Percentiles rank a stretch among this genome's conserved stretches.
phyloP scores from a whole-genome alignment of 1,140 invertebrate species.

The Protaetia brevitarsis region DNA sequence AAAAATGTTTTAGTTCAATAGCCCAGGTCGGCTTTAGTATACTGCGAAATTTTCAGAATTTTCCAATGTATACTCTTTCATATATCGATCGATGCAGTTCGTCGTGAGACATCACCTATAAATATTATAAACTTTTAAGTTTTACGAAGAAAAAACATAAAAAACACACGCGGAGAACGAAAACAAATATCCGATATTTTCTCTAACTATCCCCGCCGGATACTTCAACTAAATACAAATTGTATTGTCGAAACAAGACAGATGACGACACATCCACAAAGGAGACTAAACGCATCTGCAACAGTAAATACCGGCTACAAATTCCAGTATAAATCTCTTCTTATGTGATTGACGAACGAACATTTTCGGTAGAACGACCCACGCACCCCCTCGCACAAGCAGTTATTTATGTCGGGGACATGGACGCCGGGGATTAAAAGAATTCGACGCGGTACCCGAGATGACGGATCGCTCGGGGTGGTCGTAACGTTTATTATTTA shows the following conservation, averaged over 20 bases:
- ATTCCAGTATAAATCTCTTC: conserved; percentile 6
- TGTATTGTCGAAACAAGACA: background rate
- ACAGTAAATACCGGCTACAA: conserved; percentile 8
- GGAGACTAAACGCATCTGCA: background rate
- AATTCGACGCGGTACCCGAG: conserved; percentile 33
- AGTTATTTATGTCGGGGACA: conserved; percentile 12
- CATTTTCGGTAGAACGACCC: background rate
- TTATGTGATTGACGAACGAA: conserved; percentile 9
- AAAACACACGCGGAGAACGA: no score
- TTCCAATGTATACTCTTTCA: no score
- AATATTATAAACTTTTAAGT: no score
- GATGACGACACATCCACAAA: conserved; percentile 5
- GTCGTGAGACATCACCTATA: no score
- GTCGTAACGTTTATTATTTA: conserved; percentile 18
- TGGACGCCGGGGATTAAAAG: conserved; percentile 27
- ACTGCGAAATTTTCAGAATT: no score
- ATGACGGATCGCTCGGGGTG: conserved; percentile 36
- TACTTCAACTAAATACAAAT: background rate
- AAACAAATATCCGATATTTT: no score
- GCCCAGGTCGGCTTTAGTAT: no score
- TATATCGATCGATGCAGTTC: no score
- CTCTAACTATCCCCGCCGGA: background rate
- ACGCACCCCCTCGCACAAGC: background rate
- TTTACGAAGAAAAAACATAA: no score
- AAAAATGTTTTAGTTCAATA: no score